Base-by-base conservation (phyloP, 2,113 vertebrate species). In the Trochalopteron elliotii region DNA sequence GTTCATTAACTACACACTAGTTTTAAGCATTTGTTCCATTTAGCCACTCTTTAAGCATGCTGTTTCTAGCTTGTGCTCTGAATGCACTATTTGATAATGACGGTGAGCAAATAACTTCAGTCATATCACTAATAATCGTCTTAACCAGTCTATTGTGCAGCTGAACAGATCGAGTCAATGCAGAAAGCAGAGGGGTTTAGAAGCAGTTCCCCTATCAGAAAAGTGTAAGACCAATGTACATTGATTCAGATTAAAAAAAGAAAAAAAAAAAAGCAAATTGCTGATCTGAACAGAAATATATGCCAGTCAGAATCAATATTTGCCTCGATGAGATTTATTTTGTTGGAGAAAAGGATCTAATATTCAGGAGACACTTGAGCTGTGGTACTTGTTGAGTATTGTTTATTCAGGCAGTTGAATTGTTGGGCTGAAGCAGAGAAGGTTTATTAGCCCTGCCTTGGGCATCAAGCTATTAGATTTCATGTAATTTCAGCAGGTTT, bases 361-460 rank as follows among this genome's bases (percentile, higher is more conserved):
- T 97, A 90, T 84, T 94, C 70, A 85, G 42, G 80, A 94, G 76
- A 49, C 30, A 45, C 56, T 91, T 83, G 87, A 91, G 75, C 70
- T 76, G 56, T 59, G 64, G 35, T 64, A 50, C 75, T 76, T 56
- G 70, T 69, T 87, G 49, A 69, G 50, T 93, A 60, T 87, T 96
- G 80, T 89, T 97, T 95, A 93, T 97, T 96, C 83, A 93, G 60
- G 70, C 63, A 78, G 82, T 37, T 80, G 84, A 95, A 88, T 40
- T 76, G 55, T 61, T 90, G 67, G 70, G 67, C 63, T 92, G 92
- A 94, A 94, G 59, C 60, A 60, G 44, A 64, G 61, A 75, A 93
- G 70, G 91, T 91, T 91, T 97, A 94, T 97, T 95, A 95, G 85
- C 49, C 72, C 60, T 93, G 96, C 90, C 90, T 89, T 94, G 85